Evolutionary conservation across 2,888 invertebrate genomes (phyloP), one percentile per base, ranked within the genome.

Genomic region (Drosophila paucipuncta): DNA sequence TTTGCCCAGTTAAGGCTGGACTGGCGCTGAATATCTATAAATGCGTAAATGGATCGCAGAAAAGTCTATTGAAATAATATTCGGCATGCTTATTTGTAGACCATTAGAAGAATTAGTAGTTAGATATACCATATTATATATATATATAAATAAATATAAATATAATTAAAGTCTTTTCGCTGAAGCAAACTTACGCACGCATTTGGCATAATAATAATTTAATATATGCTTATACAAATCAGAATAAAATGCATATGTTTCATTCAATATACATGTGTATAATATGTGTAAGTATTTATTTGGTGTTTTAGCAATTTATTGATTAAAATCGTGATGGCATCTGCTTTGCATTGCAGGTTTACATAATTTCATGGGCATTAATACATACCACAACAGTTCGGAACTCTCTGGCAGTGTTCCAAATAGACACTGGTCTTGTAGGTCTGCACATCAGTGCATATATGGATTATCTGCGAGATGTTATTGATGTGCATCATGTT

Each of bases 381-480:
- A 16, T 41, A 74, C 70, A 67, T 41, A 85, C 87, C 31, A 43
- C 85, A 85, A 35, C 89, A 89, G 31, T 81, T 77, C 6, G 85
- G 85, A 0, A 4, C 0, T 11, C 0, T 3, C 0, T 25, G n/a
- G 35, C 85, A 85, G 7, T 69, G 59, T 10, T 86, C 89, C 55
- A 79, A 30, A 9, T 65, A 22, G 0, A 75, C 72, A 53, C 89
- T 85, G 6, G 68, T 78, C 11, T 76, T 55, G 41, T 58, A 73
- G 9, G 75, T 82, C 25, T 82, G 62, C 2, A 9, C 2, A 58
- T 89, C 85, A 0, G 9, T 10, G 52, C 85, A 85, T 0, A 68
- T 11, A 1, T 53, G 35, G 1, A 1, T 1, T 0, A 33, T 33
- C 11, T 76, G 67, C 7, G 63, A 22, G 4, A 35, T 4, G 0